phyloP scores from a whole-genome alignment of 2,113 vertebrate species.

The Thalassarche chlororhynchos region DNA sequence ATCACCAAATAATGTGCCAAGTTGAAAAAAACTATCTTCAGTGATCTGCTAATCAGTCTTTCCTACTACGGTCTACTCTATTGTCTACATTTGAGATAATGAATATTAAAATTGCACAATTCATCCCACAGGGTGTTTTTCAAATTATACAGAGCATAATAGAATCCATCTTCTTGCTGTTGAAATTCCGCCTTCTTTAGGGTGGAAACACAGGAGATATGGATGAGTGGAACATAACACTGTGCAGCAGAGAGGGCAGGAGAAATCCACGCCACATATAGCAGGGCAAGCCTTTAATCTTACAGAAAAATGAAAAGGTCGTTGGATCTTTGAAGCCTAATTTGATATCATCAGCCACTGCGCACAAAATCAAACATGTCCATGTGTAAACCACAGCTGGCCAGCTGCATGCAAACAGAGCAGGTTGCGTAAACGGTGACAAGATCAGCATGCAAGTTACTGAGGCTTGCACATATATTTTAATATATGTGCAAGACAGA shows the following conservation, averaged over 20 bases:
- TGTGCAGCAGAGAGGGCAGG: background rate
- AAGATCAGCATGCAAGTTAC: background rate
- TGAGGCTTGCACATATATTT: background rate
- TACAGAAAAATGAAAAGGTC: background rate
- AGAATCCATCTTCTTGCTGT: conserved; percentile 10
- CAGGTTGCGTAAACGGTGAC: background rate
- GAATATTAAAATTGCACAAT: conserved; percentile 55
- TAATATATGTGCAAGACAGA: background rate
- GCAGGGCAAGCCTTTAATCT: background rate
- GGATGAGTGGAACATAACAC: background rate
- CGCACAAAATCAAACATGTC: background rate
- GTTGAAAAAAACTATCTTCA: conserved; percentile 23
- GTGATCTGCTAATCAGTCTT: conserved; percentile 47
- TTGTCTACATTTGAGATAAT: conserved; percentile 32
- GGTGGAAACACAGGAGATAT: conserved; percentile 26
- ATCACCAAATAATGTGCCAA: background rate
- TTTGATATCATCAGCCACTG: background rate
- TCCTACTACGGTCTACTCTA: background rate
- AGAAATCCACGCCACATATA: background rate
- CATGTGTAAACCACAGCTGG: background rate
- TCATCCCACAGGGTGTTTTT: conserved; percentile 56
- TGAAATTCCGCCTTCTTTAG: conserved; percentile 28
- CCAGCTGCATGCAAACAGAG: background rate
- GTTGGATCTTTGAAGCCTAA: background rate
- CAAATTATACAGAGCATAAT: conserved; percentile 31